A percentile compares a stretch with the other conserved stretches of the same genome.
phyloP scores from a whole-genome alignment of 2,888 invertebrate genomes.

The Sarcophaga rosellei region DNA sequence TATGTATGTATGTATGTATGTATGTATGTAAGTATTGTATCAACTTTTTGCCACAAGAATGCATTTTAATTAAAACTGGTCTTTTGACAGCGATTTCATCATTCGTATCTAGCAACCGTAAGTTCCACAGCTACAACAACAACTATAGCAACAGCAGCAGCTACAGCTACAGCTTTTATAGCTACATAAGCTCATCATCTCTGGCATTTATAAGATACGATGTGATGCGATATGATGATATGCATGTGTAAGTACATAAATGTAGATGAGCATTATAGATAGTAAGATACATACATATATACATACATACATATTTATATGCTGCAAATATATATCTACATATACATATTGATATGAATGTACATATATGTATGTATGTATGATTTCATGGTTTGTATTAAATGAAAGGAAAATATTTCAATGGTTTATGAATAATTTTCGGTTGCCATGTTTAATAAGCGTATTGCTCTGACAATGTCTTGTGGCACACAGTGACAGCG shows the following conservation, averaged over 20 bases:
- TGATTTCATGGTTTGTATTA: background rate
- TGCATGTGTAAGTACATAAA: background rate
- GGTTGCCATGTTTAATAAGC: conserved; percentile 7
- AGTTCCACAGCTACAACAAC: background rate
- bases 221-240: background rate
- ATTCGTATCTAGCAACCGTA: background rate
- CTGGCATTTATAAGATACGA: background rate
- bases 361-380: background rate
- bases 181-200: background rate
- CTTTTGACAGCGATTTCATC: conserved; percentile 8
- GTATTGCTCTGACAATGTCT: background rate
- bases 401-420: conserved; percentile 33
- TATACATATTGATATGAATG: background rate
- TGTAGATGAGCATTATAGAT: background rate
- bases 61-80: conserved; percentile 37
- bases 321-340: background rate
- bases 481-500: background rate
- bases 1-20: background rate
- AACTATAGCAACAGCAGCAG: background rate
- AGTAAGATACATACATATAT: background rate
- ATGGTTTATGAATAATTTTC: conserved; percentile 27
- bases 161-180: background rate
- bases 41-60: conserved; percentile 35
- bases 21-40: background rate
- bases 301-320: background rate